Evolutionary conservation across 2,888 invertebrate species (phyloP).

Genomic region (Eucriotettix oculatus): DNA sequence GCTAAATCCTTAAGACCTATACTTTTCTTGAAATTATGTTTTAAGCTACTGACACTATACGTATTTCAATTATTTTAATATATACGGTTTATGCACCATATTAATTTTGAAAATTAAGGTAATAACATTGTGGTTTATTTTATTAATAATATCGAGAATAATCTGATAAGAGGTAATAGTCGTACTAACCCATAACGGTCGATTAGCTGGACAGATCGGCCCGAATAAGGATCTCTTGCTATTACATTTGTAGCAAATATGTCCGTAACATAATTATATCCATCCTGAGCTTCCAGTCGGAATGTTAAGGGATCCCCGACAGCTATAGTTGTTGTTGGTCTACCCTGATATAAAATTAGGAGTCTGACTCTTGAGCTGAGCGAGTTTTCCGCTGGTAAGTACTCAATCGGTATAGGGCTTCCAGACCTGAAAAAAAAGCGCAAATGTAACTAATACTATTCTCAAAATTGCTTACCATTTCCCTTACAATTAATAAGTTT

Average conservation of each 20-base stretch:
- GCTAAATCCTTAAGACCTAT: no score
- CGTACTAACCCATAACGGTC: conserved; percentile 65
- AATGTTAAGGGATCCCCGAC: conserved; percentile 85
- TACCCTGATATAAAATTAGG: conserved; percentile 67
- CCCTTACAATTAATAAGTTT: not conserved
- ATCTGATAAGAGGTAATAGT: not conserved
- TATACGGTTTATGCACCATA: no score
- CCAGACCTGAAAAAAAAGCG: conserved; percentile 48
- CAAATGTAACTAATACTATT: not conserved
- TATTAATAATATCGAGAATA: no score
- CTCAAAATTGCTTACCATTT: not conserved
- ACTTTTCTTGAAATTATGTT: no score
- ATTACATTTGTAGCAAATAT: conserved; percentile 88
- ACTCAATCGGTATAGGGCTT: conserved; percentile 83
- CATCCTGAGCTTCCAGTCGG: conserved; percentile 74
- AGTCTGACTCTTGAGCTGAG: conserved; percentile 75
- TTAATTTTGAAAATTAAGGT: no score
- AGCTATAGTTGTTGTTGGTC: conserved; percentile 84
- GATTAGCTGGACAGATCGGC: conserved; percentile 74
- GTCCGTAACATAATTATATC: conserved; percentile 73
- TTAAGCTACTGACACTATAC: no score
- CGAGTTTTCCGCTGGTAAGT: conserved; percentile 79
- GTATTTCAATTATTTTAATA: no score
- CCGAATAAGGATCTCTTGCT: conserved; percentile 82
- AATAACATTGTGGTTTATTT: no score